Evolutionary conservation across 2,888 invertebrate species (phyloP).

Genomic region (Watsonalla binaria): DNA sequence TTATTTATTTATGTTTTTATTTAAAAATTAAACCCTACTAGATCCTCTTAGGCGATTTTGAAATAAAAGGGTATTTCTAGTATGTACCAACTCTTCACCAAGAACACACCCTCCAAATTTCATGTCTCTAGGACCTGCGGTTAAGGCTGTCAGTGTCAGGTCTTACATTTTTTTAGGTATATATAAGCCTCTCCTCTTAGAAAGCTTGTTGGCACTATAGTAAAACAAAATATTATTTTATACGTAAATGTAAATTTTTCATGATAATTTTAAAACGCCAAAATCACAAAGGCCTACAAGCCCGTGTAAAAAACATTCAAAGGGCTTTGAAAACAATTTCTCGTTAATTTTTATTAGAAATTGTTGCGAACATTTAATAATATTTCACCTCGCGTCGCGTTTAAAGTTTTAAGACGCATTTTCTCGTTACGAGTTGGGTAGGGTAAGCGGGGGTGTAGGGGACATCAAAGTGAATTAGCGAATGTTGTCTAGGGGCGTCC

Average conservation of each 20-base stretch:
- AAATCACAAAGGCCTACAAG: conserved; percentile 5
- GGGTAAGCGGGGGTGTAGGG: conserved; percentile 41
- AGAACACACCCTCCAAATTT: too few relatives aligned
- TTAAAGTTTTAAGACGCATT: conserved; percentile 71
- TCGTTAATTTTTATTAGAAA: conserved; percentile 55
- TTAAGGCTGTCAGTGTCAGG: too few relatives aligned
- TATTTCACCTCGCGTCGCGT: conserved; percentile 56
- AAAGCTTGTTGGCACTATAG: too few relatives aligned
- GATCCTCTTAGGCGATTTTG: too few relatives aligned
- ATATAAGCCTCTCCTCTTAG: too few relatives aligned
- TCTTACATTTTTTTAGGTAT: too few relatives aligned
- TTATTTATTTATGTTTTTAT: too few relatives aligned
- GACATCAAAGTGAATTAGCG: conserved; percentile 78
- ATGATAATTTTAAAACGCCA: neutral
- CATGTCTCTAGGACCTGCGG: too few relatives aligned
- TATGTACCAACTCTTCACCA: too few relatives aligned
- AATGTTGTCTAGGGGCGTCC: conserved; percentile 77
- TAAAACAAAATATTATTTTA: too few relatives aligned
- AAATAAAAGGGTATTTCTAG: too few relatives aligned
- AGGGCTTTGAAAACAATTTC: conserved; percentile 54
- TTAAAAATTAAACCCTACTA: too few relatives aligned
- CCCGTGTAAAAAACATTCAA: conserved; percentile 21
- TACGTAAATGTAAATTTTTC: neutral
- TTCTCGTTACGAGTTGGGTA: conserved; percentile 57
- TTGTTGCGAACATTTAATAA: conserved; percentile 61